Conservation (phyloP, 2,113 vertebrate species). For the Megaceryle torquata region DNA sequence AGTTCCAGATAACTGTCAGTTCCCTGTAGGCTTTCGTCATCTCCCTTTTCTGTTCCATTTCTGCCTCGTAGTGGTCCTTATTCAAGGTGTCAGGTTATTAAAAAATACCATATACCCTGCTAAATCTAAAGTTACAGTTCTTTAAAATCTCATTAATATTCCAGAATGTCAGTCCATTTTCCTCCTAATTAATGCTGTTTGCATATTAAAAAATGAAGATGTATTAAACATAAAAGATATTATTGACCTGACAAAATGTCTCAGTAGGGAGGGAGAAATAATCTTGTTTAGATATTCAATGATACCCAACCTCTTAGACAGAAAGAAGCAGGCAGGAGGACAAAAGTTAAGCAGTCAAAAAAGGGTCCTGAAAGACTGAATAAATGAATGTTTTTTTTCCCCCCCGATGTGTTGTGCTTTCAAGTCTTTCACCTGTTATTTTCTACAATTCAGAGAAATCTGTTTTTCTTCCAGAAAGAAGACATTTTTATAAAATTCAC, state of each 20-base stretch:
- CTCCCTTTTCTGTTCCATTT: neutral
- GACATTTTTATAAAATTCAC: neutral
- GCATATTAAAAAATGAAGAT: neutral
- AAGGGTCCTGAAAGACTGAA: neutral
- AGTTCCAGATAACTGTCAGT: neutral
- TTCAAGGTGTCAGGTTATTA: neutral
- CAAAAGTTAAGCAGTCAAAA: neutral
- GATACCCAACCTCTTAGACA: neutral
- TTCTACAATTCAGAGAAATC: neutral
- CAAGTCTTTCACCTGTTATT: neutral
- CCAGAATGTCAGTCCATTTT: neutral
- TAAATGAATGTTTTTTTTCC: neutral
- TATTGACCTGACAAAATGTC: neutral
- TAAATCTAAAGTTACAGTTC: neutral
- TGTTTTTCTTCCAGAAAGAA: neutral
- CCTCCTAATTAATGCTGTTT: neutral
- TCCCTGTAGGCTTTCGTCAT: neutral
- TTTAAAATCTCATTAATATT: neutral
- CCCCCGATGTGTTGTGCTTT: neutral
- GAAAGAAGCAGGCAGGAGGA: neutral
- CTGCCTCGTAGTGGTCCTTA: neutral
- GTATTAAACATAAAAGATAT: neutral
- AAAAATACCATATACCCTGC: neutral
- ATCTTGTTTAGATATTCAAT: neutral
- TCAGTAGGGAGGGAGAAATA: neutral